Evolutionary conservation across 2,888 invertebrate genomes (phyloP).

Genomic region (Epinotia nisella): DNA sequence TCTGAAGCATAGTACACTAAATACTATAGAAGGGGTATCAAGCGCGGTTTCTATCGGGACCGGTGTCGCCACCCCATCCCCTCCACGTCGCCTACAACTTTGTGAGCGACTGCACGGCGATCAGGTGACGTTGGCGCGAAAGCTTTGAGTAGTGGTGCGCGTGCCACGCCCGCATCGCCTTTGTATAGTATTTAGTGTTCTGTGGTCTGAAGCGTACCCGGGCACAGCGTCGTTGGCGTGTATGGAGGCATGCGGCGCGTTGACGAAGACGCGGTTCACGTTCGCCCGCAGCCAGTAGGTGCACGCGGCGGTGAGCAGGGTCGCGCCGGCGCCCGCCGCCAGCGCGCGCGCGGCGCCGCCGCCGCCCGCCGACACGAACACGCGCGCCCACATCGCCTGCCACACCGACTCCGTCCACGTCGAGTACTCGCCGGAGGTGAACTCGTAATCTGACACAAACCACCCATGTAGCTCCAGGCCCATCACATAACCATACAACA

Average conservation of each 20-base stretch:
- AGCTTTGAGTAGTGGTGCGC: too few relatives aligned
- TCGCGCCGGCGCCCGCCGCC: constrained; percentile 57
- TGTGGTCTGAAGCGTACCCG: constrained; percentile 57
- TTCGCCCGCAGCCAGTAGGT: constrained; percentile 68
- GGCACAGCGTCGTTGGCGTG: constrained; percentile 58
- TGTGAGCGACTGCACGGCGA: too few relatives aligned
- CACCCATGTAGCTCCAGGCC: not conserved
- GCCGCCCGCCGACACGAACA: constrained; percentile 90
- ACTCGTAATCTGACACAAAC: constrained; percentile 88
- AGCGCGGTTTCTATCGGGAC: too few relatives aligned
- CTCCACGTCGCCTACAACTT: too few relatives aligned
- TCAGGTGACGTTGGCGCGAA: too few relatives aligned
- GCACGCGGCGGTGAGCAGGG: constrained; percentile 60
- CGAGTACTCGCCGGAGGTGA: constrained; percentile 90
- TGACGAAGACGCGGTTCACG: constrained; percentile 57
- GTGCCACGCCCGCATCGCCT: too few relatives aligned
- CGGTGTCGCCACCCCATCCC: too few relatives aligned
- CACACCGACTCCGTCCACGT: constrained; percentile 96
- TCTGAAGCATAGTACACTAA: too few relatives aligned
- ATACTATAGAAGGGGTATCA: too few relatives aligned
- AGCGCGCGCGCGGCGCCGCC: constrained; percentile 67
- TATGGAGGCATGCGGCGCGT: constrained; percentile 48
- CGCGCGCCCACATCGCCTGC: constrained; percentile 88
- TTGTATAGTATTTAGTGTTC: too few relatives aligned
- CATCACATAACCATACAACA: too few relatives aligned